Conservation (phyloP, 2,113 vertebrate species). For the Lepisosteus osseus region DNA sequence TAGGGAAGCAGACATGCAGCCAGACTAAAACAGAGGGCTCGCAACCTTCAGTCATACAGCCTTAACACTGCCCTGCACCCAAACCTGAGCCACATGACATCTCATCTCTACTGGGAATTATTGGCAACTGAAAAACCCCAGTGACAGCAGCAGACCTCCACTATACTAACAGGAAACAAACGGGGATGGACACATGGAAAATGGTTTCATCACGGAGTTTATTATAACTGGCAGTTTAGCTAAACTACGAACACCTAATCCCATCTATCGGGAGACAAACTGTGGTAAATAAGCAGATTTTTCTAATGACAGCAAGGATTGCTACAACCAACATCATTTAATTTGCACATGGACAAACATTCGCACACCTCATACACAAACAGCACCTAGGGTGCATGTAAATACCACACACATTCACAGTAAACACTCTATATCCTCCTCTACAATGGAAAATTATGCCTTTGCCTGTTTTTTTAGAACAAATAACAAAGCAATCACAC, state of each 20-base stretch:
- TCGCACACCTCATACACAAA: background rate
- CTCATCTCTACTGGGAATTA: background rate
- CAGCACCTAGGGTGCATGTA: too few species aligned
- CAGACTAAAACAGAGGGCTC: too few species aligned
- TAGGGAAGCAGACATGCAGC: too few species aligned
- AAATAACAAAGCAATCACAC: too few species aligned
- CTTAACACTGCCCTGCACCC: background rate
- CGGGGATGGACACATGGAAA: background rate
- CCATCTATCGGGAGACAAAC: background rate
- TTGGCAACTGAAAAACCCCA: background rate
- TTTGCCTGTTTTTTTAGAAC: too few species aligned
- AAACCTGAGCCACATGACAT: background rate
- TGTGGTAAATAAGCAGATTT: constrained; percentile 10
- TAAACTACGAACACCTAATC: constrained; percentile 3
- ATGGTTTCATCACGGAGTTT: background rate
- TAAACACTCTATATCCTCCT: background rate
- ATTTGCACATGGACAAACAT: background rate
- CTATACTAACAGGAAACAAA: background rate
- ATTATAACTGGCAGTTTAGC: background rate
- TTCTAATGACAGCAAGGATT: constrained; percentile 1
- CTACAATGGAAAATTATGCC: background rate
- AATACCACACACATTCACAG: too few species aligned
- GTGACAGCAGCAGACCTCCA: background rate
- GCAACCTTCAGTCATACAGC: too few species aligned
- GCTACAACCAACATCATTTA: background rate